Base-by-base conservation (phyloP, 2,113 vertebrate genomes). In the Ophthalmotilapia sp. region DNA sequence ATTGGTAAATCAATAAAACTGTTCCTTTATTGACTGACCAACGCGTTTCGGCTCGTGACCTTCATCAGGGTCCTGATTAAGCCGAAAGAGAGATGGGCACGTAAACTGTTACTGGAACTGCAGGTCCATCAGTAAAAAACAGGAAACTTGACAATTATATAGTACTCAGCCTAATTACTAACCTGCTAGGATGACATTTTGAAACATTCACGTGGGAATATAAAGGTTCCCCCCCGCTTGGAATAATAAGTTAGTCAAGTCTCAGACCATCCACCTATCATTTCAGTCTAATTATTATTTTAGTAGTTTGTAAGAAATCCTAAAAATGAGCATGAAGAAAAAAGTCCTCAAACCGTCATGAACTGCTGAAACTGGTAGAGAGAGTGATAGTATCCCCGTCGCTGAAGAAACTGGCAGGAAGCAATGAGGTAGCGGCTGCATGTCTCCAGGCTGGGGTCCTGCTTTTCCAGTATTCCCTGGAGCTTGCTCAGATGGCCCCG, bases 351-450 rank as follows among this genome's bases (percentile, higher is more conserved):
- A 88, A 99, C 99, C 97, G 97, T 99, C 98, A 99, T 99, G 91
- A 99, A 99, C 93, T 98, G 97, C 84, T 99, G 99, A 7, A 99
- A 93, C 87, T 99, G 98, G 81, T 99, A 99, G 6, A 99, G 96
- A n/a, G 98, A 98, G 92, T 99, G 96, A 93, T 96, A 99, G 91
- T 97, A 97, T 87, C 96, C 97, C 8, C 97, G 97, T 11, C 97
- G 97, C 93, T 99, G 98, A 86, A 99, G 96, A 77, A 98, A 97
- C 84, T 99, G 99, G 94, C 99, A 99, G 90, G 98, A 96, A 70
- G 98, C 97, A 40, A 99, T 97, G 86, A 99, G 96, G 92, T 99
- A 98, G 36, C 95, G 93, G 88, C 98, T 97, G 96, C 98, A 98
- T 80, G 94, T 92, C 84, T 99, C 98, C 90, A 99, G 90, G 7